Evolutionary conservation across 2,113 vertebrate genomes (phyloP).

Genomic region (Rattus norvegicus): DNA sequence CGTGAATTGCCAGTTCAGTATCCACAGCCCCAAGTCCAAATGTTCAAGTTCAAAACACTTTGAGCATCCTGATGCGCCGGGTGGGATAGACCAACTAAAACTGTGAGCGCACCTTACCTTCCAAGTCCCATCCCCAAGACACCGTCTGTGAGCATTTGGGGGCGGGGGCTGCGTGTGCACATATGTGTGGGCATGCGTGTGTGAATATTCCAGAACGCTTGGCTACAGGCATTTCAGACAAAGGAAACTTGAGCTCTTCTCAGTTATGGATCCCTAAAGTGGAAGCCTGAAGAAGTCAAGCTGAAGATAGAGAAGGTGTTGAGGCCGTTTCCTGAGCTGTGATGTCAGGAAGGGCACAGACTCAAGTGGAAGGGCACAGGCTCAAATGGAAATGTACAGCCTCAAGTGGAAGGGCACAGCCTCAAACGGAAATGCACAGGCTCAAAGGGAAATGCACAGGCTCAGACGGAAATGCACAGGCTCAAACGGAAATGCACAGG

Average conservation of each 20-base stretch:
- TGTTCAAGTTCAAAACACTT: neutral
- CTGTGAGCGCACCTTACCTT: neutral
- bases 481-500: too few species aligned
- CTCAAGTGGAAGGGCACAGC: neutral
- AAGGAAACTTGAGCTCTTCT: too few species aligned
- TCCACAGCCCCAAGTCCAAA: neutral
- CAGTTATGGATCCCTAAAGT: neutral
- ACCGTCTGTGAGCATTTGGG: neutral
- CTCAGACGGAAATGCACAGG: too few species aligned
- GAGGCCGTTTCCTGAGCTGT: rapidly evolving
- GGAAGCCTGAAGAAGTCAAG: neutral
- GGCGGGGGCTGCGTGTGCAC: too few species aligned
- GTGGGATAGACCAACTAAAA: neutral
- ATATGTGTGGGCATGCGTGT: neutral
- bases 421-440: neutral
- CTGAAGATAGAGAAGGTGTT: neutral
- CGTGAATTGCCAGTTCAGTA: neutral
- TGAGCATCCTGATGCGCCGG: neutral
- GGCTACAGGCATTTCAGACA: neutral
- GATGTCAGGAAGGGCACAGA: neutral
- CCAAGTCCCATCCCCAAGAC: neutral
- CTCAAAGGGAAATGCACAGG: neutral
- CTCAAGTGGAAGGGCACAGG: too few species aligned
- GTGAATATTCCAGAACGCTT: neutral
- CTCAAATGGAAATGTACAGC: neutral